Conservation (phyloP, 2,797 vertebrate genomes). For the Nyctibius grandis region DNA sequence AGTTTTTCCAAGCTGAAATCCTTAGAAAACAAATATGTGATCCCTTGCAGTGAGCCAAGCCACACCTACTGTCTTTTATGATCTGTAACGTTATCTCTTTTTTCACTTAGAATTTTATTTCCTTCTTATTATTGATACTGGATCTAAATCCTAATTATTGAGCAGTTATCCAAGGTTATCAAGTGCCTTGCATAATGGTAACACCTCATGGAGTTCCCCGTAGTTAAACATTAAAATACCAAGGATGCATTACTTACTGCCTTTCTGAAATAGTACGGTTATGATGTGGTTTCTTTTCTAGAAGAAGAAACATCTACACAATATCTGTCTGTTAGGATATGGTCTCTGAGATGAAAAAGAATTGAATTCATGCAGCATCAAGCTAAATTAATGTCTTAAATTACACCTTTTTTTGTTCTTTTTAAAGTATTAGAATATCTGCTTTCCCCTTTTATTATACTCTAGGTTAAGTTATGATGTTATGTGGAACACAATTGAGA, state of each 20-base stretch:
- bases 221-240: background rate
- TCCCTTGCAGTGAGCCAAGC: background rate
- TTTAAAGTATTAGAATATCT: background rate
- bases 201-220: background rate
- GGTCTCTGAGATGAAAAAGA: background rate
- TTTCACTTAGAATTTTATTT: background rate
- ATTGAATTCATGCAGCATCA: background rate
- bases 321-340: background rate
- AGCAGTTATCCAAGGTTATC: background rate
- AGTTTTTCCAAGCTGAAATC: background rate
- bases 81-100: background rate
- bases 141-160: background rate
- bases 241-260: background rate
- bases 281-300: background rate
- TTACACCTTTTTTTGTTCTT: too few species aligned
- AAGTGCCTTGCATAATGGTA: background rate
- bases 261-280: background rate
- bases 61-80: conserved; percentile 9
- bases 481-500: background rate
- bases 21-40: background rate
- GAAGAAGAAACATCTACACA: background rate
- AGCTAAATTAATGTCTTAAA: background rate
- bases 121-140: background rate
- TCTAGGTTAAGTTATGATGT: background rate
- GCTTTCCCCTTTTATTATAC: background rate